phyloP scores from a whole-genome alignment of 1,140 invertebrate genomes.

The Orussus abietinus region DNA sequence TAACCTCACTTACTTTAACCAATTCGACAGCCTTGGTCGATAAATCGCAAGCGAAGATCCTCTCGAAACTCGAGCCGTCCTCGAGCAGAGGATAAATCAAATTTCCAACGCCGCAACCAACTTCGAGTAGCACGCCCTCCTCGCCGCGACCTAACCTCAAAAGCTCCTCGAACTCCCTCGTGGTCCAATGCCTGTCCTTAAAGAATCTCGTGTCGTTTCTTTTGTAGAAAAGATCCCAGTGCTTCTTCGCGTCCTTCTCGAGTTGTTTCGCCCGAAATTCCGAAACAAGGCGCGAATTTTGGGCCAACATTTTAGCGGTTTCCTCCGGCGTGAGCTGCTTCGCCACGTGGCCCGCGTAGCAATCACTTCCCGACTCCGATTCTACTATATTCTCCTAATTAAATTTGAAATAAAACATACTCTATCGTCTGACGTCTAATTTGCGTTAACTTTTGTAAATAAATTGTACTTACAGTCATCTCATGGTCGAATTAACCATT shows the following conservation, averaged over 20 bases:
- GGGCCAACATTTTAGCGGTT: constrained; percentile 57
- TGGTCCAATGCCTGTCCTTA: constrained; percentile 97
- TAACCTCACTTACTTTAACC: constrained; percentile 64
- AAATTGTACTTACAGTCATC: no score
- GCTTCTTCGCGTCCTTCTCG: constrained; percentile 81
- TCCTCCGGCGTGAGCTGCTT: constrained; percentile 61
- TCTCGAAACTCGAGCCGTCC: constrained; percentile 66
- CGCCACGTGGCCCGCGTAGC: constrained; percentile 52
- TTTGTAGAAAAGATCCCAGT: constrained; percentile 99
- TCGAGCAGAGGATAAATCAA: constrained; percentile 90
- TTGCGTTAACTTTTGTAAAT: no score
- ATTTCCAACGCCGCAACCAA: constrained; percentile 97
- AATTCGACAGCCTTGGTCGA: constrained; percentile 87
- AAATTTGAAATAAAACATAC: no score
- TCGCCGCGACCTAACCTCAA: constrained; percentile 40
- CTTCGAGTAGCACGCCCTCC: constrained; percentile 66
- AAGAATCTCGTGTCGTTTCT: constrained; percentile 89
- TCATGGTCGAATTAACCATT: no score
- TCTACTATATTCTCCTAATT: no score
- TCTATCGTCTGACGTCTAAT: no score
- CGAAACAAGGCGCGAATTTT: constrained; percentile 69
- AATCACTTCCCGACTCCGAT: no score
- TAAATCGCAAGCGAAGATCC: constrained; percentile 91
- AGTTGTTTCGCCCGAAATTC: constrained; percentile 77
- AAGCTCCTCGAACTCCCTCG: constrained; percentile 88